Conservation (phyloP, 92 coral and sea anemone species). For the Zoanthus solanderi region DNA sequence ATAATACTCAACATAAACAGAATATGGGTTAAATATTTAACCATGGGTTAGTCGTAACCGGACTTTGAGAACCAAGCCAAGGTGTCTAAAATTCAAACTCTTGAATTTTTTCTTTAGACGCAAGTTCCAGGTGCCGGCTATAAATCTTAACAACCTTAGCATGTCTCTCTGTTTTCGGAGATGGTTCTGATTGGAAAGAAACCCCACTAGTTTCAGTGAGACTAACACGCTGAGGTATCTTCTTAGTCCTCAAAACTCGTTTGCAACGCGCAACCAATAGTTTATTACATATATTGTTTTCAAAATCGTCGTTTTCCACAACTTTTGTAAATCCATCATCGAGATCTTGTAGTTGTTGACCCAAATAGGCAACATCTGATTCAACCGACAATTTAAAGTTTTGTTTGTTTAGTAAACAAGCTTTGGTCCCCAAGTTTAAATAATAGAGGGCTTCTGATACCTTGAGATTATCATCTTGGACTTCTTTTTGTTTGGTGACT, state of each 20-base stretch:
- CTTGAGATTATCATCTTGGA: slow-evolving; percentile 1
- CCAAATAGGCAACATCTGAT: slow-evolving; percentile 30
- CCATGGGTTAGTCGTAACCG: no score
- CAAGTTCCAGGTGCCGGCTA: slow-evolving; percentile 28
- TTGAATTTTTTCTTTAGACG: neutral
- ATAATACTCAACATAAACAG: no score
- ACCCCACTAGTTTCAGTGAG: neutral
- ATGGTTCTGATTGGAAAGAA: neutral
- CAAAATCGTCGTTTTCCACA: slow-evolving; percentile 27
- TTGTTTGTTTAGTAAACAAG: neutral
- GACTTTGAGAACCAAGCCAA: no score
- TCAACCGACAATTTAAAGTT: neutral
- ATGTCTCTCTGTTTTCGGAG: neutral
- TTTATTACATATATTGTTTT: slow-evolving; percentile 2
- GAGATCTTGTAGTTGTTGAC: slow-evolving; percentile 25
- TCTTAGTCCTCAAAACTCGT: slow-evolving; percentile 4
- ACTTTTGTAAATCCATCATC: slow-evolving; percentile 23
- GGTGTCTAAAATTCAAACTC: slow-evolving; percentile 16
- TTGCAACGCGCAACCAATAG: slow-evolving; percentile 33
- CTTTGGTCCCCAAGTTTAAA: neutral
- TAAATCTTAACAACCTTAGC: neutral
- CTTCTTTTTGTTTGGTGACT: slow-evolving; percentile 11
- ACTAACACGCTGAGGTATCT: neutral
- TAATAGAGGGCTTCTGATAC: slow-evolving; percentile 28
- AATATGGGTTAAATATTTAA: no score